phyloP scores from a whole-genome alignment of 2,888 invertebrate species.

The Operophtera brumata region DNA sequence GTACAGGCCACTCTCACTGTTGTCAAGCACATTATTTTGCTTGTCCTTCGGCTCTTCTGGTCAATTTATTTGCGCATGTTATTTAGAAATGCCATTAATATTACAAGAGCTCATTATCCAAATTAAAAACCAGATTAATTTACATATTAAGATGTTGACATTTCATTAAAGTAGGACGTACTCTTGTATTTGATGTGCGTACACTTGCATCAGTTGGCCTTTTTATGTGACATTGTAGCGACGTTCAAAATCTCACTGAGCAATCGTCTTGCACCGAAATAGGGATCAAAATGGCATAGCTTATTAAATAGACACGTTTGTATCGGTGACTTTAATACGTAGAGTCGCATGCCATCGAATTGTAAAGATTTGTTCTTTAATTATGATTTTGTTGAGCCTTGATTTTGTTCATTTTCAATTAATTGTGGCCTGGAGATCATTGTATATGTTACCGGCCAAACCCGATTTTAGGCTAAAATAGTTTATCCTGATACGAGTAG shows the following conservation, averaged over 20 bases:
- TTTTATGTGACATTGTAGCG: slow-evolving; percentile 50
- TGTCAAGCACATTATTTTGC: no score
- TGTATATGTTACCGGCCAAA: no score
- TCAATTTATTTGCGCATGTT: no score
- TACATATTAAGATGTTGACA: slow-evolving; percentile 51
- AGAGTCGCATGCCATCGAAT: slow-evolving; percentile 10
- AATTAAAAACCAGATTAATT: slow-evolving; percentile 28
- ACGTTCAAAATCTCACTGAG: slow-evolving; percentile 39
- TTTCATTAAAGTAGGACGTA: slow-evolving; percentile 56
- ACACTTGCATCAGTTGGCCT: slow-evolving; percentile 63
- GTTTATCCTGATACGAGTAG: no score
- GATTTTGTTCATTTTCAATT: slow-evolving; percentile 10
- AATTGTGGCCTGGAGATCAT: slow-evolving; percentile 8
- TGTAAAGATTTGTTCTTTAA: slow-evolving; percentile 8
- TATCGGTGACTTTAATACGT: neutral
- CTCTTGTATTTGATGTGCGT: slow-evolving; percentile 52
- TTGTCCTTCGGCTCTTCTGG: no score
- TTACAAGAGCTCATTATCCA: slow-evolving; percentile 24
- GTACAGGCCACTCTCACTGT: no score
- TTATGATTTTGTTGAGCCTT: slow-evolving; percentile 6
- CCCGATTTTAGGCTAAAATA: no score
- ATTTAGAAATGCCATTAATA: neutral
- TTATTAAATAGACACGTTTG: neutral
- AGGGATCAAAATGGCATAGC: slow-evolving; percentile 4
- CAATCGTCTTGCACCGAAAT: slow-evolving; percentile 4